Conservation (phyloP, 2,888 invertebrate genomes). For the Ormyrus thymus region DNA sequence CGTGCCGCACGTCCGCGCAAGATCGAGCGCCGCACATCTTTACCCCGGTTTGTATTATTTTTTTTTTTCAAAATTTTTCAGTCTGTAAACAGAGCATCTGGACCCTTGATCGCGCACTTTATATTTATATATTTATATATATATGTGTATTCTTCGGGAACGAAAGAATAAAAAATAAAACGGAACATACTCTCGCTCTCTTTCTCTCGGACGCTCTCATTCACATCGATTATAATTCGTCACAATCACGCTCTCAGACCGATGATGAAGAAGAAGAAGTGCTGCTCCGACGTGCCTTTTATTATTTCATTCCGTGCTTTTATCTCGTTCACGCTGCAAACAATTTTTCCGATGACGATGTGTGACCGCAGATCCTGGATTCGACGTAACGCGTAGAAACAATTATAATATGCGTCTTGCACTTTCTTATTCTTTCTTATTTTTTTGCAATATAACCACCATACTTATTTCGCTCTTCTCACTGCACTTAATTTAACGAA, state of each 20-base stretch:
- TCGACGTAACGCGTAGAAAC: constrained; percentile 22
- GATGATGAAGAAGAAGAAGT: constrained; percentile 31
- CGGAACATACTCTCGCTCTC: constrained; percentile 15
- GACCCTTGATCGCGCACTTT: constrained; percentile 49
- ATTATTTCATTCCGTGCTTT: background rate
- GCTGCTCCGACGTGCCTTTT: constrained; percentile 14
- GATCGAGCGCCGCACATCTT: constrained; percentile 34
- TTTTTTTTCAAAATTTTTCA: constrained; percentile 46
- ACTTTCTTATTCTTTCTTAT: background rate
- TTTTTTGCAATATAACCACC: constrained; percentile 29
- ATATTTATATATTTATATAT: constrained; percentile 15
- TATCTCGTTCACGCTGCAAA: background rate
- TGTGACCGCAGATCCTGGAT: background rate
- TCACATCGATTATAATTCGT: constrained; percentile 47
- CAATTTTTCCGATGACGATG: constrained; percentile 2
- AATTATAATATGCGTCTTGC: constrained; percentile 5
- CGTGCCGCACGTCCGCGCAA: constrained; percentile 29
- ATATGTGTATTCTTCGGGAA: constrained; percentile 13
- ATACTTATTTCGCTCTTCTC: constrained; percentile 4
- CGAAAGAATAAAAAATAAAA: background rate
- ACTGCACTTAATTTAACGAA: constrained; percentile 48
- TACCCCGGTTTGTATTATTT: background rate
- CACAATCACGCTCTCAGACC: constrained; percentile 49
- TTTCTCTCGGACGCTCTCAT: constrained; percentile 33
- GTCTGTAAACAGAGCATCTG: constrained; percentile 51